These are phyloP conservation scores for Chymomyza procnemis DNA, from an alignment of 2,888 invertebrate genomes.

Conservation along the genomic window DNA sequence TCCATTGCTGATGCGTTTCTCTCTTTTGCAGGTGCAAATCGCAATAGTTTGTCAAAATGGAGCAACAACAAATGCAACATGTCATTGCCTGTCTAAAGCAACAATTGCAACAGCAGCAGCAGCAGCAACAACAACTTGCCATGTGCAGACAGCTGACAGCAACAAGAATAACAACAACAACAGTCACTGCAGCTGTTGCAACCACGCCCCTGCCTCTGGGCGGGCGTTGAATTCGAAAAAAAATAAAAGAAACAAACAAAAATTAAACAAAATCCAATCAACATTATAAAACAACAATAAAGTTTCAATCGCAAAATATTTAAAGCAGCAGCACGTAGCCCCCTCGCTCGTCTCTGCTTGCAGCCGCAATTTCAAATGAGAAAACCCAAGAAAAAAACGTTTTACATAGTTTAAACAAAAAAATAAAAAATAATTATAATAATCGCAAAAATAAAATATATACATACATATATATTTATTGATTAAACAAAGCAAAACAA, in stretches of 20 bases:
- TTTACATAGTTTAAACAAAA: slow-evolving; percentile 42
- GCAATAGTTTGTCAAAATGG: slow-evolving; percentile 35
- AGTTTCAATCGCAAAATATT: slow-evolving; percentile 14
- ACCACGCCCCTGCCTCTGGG: not conserved
- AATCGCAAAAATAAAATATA: slow-evolving; percentile 3
- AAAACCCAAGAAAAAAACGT: slow-evolving; percentile 65
- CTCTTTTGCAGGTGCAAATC: slow-evolving; percentile 51
- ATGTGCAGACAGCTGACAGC: not conserved
- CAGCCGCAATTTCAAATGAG: slow-evolving; percentile 56
- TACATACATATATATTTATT: slow-evolving; percentile 12
- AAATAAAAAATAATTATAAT: no score
- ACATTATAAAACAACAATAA: slow-evolving; percentile 33
- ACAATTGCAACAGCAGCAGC: slow-evolving; percentile 21
- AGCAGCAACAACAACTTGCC: slow-evolving; percentile 21
- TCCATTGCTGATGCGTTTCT: slow-evolving; percentile 22
- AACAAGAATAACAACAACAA: slow-evolving; percentile 10
- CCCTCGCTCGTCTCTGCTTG: slow-evolving; percentile 3
- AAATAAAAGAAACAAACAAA: not conserved
- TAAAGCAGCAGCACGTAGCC: slow-evolving; percentile 7
- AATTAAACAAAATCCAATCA: slow-evolving; percentile 24
- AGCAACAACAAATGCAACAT: slow-evolving; percentile 39
- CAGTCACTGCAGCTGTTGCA: not conserved
- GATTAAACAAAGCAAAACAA: slow-evolving; percentile 25
- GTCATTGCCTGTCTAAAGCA: slow-evolving; percentile 7
- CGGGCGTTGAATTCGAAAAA: not conserved